These are phyloP conservation scores for Cryptus armator DNA, from an alignment of 2,888 invertebrate species.

Conservation along the genomic window DNA sequence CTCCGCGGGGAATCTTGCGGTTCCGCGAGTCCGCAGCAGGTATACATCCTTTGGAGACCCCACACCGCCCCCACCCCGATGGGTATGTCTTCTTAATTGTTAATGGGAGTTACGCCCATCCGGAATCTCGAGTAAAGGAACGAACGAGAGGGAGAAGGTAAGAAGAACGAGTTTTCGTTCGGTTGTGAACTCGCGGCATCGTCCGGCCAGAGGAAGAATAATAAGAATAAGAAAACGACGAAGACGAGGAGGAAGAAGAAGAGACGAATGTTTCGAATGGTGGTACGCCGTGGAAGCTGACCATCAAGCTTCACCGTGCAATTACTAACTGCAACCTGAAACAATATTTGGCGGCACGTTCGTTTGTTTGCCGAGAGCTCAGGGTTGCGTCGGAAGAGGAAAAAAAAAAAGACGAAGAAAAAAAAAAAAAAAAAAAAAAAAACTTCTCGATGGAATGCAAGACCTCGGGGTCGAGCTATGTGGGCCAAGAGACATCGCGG, in stretches of 20 bases:
- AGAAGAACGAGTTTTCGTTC: constrained; percentile 70
- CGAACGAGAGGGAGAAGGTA: constrained; percentile 10
- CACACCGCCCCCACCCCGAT: not conserved
- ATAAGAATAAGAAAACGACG: constrained; percentile 28
- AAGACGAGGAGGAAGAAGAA: not conserved
- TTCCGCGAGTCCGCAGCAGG: not conserved
- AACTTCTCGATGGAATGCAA: constrained; percentile 36
- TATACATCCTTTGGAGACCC: not conserved
- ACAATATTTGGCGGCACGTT: constrained; percentile 58
- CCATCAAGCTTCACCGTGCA: constrained; percentile 26
- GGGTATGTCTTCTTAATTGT: constrained; percentile 76
- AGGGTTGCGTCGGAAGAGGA: constrained; percentile 15
- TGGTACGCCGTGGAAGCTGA: constrained; percentile 6
- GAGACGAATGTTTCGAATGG: constrained; percentile 5
- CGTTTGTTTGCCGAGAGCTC: constrained; percentile 56
- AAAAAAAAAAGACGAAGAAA: constrained; percentile 46
- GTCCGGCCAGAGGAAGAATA: constrained; percentile 38
- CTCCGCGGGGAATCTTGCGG: constrained; percentile 23
- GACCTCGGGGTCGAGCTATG: constrained; percentile 52
- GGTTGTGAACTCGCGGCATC: constrained; percentile 2
- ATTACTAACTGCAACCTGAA: constrained; percentile 51
- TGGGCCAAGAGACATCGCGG: constrained; percentile 52
- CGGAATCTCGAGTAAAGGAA: constrained; percentile 25
- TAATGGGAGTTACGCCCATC: constrained; percentile 74
- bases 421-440: constrained; percentile 49